Evolutionary conservation across 2,888 invertebrate species (phyloP), one percentile per base, ranked within the genome.

Genomic region (Eueremaeus valkanovi): DNA sequence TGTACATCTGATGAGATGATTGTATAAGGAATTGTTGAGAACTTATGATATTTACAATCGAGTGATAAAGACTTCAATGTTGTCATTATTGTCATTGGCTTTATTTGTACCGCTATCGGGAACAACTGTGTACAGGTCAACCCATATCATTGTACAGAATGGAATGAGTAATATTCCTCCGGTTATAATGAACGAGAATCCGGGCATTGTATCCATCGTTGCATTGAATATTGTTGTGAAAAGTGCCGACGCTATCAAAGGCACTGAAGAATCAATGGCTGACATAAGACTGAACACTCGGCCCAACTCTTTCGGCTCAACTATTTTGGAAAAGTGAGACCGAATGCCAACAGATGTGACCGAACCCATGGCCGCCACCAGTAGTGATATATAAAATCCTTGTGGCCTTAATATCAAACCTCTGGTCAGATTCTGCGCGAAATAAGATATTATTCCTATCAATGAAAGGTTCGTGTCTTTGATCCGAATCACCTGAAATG

Each of bases 271-370:
- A 40, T 75, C 75, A 24, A 75, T n/a, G 3, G 70, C 68, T 1
- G 70, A 70, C 70, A 75, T 70, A 13, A 75, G 45, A 66, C 68
- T 45, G 3, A 70, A 75, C 1, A 75, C 40, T 70, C 40, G 31
- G 1, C 75, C 75, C 55, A 75, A 55, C 49, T 75, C 75, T 3
- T 75, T 42, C 2, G 29, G 33, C 5, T 70, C 70, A 1, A 75
- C 68, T 31, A 75, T 51, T 68, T 68, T 75, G 0, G 75, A 29
- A 0, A 70, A 9, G 18, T 75, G 68, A 1, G 68, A n/a, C 5
- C 75, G 1, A 27, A 75, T 66, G 3, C 75, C 75, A 2, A 75
- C 24, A 0, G 63, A 70, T 21, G 42, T 13, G 13, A 70, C 6
- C 5, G 45, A 13, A 1, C 70, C 70, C 18, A 70, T 40, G 6